These are phyloP conservation scores for Vidua chalybeata DNA, from an alignment of 2,113 vertebrate genomes.

Conservation along the genomic window DNA sequence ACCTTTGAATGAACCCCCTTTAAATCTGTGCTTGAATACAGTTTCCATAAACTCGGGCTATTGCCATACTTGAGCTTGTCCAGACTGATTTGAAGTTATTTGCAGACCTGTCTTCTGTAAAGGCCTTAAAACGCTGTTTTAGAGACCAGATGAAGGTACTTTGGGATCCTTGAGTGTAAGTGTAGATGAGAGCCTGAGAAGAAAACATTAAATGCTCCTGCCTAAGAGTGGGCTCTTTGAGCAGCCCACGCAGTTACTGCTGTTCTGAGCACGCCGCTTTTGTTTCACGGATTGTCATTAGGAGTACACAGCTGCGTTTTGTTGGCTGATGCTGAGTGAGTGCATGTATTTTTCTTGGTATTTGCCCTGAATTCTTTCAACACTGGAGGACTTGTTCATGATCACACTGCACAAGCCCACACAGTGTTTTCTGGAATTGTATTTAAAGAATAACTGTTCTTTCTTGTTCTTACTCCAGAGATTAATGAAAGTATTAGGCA, in stretches of 20 bases:
- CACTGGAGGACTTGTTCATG: slow-evolving; percentile 47
- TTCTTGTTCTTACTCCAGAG: slow-evolving; percentile 34
- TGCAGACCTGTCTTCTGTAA: not conserved
- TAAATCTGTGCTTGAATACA: not conserved
- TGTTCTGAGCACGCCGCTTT: not conserved
- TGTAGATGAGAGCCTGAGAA: not conserved
- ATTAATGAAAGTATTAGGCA: slow-evolving; percentile 50
- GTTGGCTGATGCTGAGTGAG: slow-evolving; percentile 1
- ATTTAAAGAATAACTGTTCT: slow-evolving; percentile 48
- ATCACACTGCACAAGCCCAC: slow-evolving; percentile 37
- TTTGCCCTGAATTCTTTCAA: slow-evolving; percentile 60
- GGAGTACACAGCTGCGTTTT: slow-evolving; percentile 7
- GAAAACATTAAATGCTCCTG: not conserved
- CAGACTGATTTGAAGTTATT: not conserved
- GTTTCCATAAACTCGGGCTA: not conserved
- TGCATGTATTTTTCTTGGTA: slow-evolving; percentile 52
- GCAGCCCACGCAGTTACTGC: not conserved
- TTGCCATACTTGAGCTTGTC: not conserved
- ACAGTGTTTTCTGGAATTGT: slow-evolving; percentile 53
- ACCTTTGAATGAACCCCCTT: not conserved
- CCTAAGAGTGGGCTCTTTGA: not conserved
- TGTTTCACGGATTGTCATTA: not conserved
- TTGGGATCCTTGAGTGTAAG: not conserved
- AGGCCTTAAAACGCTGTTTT: not conserved
- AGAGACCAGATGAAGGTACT: not conserved